Evolutionary conservation across 1,140 invertebrate genomes (phyloP), one percentile per base, ranked within the genome.

Genomic region (Tetraneura akinire): DNA sequence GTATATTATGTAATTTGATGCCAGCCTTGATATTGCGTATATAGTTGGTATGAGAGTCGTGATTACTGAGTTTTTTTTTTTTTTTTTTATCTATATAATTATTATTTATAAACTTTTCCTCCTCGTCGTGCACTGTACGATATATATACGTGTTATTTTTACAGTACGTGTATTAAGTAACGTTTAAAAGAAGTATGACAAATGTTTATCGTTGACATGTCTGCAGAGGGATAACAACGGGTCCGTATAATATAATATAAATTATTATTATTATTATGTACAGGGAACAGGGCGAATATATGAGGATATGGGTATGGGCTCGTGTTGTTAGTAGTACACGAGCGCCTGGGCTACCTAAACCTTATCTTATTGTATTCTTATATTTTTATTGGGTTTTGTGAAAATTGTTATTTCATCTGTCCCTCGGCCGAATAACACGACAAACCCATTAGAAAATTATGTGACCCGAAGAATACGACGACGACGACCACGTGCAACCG

Each of bases 351-450:
- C 74, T 47, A 62, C 74, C 74, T 60, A 62, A 62, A 60, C 21
- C 74, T 62, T 62, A 62, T 78, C 37, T 51, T 16, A 78, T 78
- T 78, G 74, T 78, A 5, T 23, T 60, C 32, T 55, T 62, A 29
- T 62, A 29, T 71, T 71, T 78, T 78, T 78, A 78, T 78, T 60
- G 74, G 74, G 74, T 78, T 78, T 78, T 78, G 74, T 78, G 74
- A 62, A 78, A 78, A 78, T 60, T 78, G 74, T 78, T 78, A 78
- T 78, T 78, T 78, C 74, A 78, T 78, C 74, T 78, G 74, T 55
- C 55, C 55, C 53, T 32, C 71, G 18, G n/a, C 32, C 37, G 51
- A 18, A 78, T 62, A 74, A 78, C 74, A 78, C 74, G 74, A 78
- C 55, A 78, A 78, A 78, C 74, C 74, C 74, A 78, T 78, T 78